Percentiles rank a stretch among this genome's conserved stretches.
phyloP scores from a whole-genome alignment of 2,113 vertebrate species.

The Numenius arquata region DNA sequence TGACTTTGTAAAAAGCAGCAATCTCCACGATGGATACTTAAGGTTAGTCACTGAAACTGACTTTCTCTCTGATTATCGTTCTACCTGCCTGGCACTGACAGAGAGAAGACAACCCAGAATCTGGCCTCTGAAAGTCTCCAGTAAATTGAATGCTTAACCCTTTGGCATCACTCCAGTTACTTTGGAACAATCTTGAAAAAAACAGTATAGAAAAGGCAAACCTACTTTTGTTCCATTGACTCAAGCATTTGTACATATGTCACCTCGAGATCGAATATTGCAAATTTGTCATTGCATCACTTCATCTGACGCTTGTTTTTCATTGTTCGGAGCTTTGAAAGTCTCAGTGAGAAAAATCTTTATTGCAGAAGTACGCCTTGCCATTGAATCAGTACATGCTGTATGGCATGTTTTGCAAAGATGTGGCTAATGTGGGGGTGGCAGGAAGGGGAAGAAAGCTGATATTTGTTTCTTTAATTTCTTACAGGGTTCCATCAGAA shows the following conservation, averaged over 20 bases:
- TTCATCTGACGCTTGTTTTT: background rate
- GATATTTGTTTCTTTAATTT: slow-evolving; percentile 41
- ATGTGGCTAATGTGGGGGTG: background rate
- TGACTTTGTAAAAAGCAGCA: background rate
- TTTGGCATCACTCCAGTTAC: background rate
- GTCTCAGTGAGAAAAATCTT: background rate
- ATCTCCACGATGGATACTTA: background rate
- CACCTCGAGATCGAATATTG: background rate
- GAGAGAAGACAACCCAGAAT: background rate
- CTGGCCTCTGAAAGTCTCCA: background rate
- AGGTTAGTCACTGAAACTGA: background rate
- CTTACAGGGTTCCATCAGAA: slow-evolving; percentile 3
- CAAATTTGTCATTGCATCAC: background rate
- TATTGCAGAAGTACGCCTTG: background rate
- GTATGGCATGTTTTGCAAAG: background rate
- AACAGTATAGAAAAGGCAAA: background rate
- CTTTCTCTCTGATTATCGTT: background rate
- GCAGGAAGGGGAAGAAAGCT: slow-evolving; percentile 36
- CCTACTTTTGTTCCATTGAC: background rate
- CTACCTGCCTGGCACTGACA: background rate
- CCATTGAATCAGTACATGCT: background rate
- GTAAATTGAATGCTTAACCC: background rate
- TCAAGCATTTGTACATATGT: background rate
- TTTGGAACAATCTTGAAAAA: background rate
- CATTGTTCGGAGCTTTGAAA: background rate